Evolutionary conservation across 1,140 invertebrate species (phyloP).

Genomic region (Cydia amplana): DNA sequence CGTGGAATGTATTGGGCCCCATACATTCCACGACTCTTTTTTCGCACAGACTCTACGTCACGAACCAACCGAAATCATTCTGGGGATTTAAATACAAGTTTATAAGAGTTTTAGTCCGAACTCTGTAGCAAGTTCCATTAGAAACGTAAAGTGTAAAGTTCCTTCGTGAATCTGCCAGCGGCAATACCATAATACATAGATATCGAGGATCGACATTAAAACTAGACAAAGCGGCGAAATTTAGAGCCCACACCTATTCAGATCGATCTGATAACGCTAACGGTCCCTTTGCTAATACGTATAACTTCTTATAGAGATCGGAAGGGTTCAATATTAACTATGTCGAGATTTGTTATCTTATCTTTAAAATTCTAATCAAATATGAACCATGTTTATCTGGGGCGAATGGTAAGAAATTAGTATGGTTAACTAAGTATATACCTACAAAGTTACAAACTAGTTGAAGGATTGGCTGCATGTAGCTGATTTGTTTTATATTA

Average conservation of each 20-base stretch:
- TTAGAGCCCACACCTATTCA: slow-evolving; percentile 58
- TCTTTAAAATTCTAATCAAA: no score
- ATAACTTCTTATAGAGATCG: slow-evolving; percentile 38
- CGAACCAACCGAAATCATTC: no score
- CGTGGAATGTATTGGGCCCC: no score
- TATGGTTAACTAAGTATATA: no score
- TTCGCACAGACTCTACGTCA: no score
- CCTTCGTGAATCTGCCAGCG: slow-evolving; percentile 38
- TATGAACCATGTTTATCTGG: no score
- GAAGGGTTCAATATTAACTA: not conserved
- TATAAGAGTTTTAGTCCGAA: not conserved
- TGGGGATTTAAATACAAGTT: not conserved
- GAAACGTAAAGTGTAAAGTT: slow-evolving; percentile 34
- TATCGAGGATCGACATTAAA: slow-evolving; percentile 56
- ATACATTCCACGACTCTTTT: no score
- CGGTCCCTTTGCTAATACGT: slow-evolving; percentile 57
- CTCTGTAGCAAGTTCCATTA: not conserved
- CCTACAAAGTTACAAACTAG: no score
- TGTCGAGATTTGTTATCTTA: no score
- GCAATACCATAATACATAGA: slow-evolving; percentile 53
- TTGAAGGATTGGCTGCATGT: no score
- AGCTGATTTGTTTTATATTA: no score
- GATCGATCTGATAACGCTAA: slow-evolving; percentile 53
- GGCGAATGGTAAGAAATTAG: no score
- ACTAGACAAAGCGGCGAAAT: slow-evolving; percentile 55